These are phyloP conservation scores for Callyntrura guangdongensis DNA, from an alignment of 2,888 invertebrate species.

Conservation along the genomic window DNA sequence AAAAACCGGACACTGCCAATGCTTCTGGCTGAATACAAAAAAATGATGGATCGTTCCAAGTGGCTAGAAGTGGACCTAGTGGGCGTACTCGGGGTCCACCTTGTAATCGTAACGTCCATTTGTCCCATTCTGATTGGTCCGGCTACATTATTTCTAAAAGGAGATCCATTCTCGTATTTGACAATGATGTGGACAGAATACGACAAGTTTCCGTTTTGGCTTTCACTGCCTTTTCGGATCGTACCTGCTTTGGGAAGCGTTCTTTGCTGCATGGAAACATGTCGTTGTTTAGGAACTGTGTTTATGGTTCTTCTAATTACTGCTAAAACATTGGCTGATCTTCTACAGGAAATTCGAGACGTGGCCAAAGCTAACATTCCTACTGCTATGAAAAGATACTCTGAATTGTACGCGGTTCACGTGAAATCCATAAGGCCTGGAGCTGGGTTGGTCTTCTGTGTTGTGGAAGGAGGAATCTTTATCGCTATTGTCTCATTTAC, in stretches of 20 bases:
- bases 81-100: not conserved
- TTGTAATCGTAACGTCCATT: not conserved
- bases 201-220: not conserved
- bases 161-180: not conserved
- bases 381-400: not conserved
- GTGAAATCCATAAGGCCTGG: not conserved
- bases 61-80: not conserved
- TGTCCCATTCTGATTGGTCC: not conserved
- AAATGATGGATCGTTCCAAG: not conserved
- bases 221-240: not conserved
- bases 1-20: not conserved
- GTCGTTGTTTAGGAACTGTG: too few species aligned
- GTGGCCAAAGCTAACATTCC: not conserved
- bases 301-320: not conserved
- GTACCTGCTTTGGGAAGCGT: not conserved
- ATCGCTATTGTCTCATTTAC: not conserved
- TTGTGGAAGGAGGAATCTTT: constrained; percentile 1
- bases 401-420: not conserved
- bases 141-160: not conserved
- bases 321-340: not conserved
- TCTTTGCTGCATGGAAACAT: not conserved
- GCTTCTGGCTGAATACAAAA: not conserved
- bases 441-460: not conserved
- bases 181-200: not conserved
- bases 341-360: not conserved